A percentile compares a stretch with the other conserved stretches of the same genome.
Conservation (phyloP, 2,797 vertebrate species). For the Epinephelus malabaricus region DNA sequence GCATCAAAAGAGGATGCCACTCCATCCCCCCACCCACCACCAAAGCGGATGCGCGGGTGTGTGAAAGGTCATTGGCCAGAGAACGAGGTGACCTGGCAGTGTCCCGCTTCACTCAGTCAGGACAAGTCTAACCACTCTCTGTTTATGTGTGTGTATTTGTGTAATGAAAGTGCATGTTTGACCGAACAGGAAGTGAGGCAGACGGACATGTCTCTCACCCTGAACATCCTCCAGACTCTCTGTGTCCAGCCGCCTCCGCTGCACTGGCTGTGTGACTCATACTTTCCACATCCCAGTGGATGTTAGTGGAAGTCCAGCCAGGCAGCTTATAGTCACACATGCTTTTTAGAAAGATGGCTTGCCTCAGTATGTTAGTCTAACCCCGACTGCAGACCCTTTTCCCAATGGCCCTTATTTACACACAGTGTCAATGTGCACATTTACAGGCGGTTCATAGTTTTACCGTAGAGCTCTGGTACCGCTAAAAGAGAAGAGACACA, state of each 20-base stretch:
- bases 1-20: slow-evolving; percentile 42
- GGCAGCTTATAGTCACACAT: slow-evolving; percentile 64
- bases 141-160: slow-evolving; percentile 48
- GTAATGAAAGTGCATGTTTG: slow-evolving; percentile 57
- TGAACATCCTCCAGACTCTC: slow-evolving; percentile 83
- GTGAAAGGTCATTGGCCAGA: slow-evolving; percentile 66
- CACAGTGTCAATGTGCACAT: slow-evolving; percentile 71
- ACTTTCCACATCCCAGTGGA: slow-evolving; percentile 85
- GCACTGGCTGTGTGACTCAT: slow-evolving; percentile 82
- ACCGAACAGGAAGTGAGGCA: slow-evolving; percentile 79
- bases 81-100: slow-evolving; percentile 51
- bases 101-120: slow-evolving; percentile 46
- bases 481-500: slow-evolving; percentile 54
- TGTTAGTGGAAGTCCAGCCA: slow-evolving; percentile 73
- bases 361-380: slow-evolving; percentile 66
- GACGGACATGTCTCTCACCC: slow-evolving; percentile 83
- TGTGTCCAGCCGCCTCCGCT: slow-evolving; percentile 68
- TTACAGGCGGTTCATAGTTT: slow-evolving; percentile 65
- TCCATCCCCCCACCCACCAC: slow-evolving; percentile 5
- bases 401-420: slow-evolving; percentile 68
- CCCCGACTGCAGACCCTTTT: slow-evolving; percentile 53
- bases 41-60: slow-evolving; percentile 60
- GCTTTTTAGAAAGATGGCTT: slow-evolving; percentile 62
- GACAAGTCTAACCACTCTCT: slow-evolving; percentile 36
- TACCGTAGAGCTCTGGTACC: slow-evolving; percentile 48